These are phyloP conservation scores for Mandrillus leucophaeus DNA, from an alignment of 2,113 vertebrate species.

Conservation along the genomic window DNA sequence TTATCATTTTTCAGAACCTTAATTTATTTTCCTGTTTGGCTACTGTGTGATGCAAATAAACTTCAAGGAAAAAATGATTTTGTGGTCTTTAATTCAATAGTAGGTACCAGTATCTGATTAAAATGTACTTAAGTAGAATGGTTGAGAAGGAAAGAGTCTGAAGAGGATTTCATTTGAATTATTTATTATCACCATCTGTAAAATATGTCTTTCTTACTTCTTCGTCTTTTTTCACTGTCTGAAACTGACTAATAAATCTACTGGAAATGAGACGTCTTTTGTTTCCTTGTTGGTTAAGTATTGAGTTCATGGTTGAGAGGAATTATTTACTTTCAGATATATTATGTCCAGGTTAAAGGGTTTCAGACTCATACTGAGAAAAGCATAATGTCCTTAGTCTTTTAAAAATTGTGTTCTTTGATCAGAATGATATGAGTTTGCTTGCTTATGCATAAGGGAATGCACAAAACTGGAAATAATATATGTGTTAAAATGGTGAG, in stretches of 20 bases:
- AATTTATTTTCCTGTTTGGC: slow-evolving; percentile 28
- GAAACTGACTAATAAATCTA: slow-evolving; percentile 28
- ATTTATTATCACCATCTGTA: not conserved
- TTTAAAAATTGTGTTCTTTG: not conserved
- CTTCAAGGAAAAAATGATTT: slow-evolving; percentile 18
- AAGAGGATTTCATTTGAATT: slow-evolving; percentile 12
- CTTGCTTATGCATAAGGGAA: not conserved
- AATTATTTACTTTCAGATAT: not conserved
- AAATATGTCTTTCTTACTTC: not conserved
- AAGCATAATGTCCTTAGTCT: not conserved
- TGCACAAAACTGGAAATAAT: not conserved
- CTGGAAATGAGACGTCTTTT: not conserved
- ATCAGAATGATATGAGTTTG: not conserved
- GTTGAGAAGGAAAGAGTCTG: not conserved
- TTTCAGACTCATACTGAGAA: not conserved
- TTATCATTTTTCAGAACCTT: not conserved
- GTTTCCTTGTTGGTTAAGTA: not conserved
- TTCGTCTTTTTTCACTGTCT: not conserved
- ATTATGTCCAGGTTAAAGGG: not conserved
- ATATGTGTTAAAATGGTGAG: not conserved
- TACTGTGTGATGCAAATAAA: not conserved
- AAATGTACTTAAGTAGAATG: not conserved
- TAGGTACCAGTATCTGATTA: not conserved
- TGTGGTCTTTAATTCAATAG: not conserved
- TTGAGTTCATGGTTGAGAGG: not conserved